A percentile compares a stretch with the other conserved stretches of the same genome.
Evolutionary conservation across 2,797 vertebrate genomes (phyloP).

Genomic region (Cossypha caffra): DNA sequence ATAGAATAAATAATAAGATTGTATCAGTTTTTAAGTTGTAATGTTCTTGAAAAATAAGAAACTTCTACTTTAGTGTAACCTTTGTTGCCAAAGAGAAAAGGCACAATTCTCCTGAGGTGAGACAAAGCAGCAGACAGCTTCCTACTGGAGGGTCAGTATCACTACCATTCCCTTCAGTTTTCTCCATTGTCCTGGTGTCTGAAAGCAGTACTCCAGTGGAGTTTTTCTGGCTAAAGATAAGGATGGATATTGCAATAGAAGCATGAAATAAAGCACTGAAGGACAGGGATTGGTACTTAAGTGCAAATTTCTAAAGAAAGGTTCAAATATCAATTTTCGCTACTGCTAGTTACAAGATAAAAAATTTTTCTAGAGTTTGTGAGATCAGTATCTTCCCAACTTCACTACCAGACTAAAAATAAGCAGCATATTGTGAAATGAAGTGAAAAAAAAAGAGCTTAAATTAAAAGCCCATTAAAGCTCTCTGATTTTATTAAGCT

Average conservation of each 20-base stretch:
- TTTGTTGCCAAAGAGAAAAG: neutral
- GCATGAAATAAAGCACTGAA: neutral
- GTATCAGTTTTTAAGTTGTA: neutral
- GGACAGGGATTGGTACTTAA: rapidly evolving
- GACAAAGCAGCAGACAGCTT: neutral
- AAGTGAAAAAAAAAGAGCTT: neutral
- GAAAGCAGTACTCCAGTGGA: neutral
- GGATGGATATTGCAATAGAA: neutral
- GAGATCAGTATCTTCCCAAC: neutral
- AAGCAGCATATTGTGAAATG: neutral
- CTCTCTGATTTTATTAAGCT: neutral
- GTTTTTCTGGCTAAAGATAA: neutral
- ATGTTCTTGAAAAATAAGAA: neutral
- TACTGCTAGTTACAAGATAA: neutral
- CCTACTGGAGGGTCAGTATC: neutral
- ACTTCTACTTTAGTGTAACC: neutral
- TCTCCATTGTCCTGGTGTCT: neutral
- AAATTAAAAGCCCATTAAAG: slow-evolving; percentile 29
- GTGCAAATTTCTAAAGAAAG: neutral
- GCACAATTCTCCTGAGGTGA: neutral
- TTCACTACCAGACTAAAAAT: neutral
- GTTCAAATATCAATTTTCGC: neutral
- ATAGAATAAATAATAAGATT: too few relatives aligned
- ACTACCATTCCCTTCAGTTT: neutral
- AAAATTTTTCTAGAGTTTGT: neutral